Percentiles rank a stretch among this genome's conserved stretches.
Conservation (phyloP, 2,797 vertebrate genomes). For the Triplophysa yarkandensis region DNA sequence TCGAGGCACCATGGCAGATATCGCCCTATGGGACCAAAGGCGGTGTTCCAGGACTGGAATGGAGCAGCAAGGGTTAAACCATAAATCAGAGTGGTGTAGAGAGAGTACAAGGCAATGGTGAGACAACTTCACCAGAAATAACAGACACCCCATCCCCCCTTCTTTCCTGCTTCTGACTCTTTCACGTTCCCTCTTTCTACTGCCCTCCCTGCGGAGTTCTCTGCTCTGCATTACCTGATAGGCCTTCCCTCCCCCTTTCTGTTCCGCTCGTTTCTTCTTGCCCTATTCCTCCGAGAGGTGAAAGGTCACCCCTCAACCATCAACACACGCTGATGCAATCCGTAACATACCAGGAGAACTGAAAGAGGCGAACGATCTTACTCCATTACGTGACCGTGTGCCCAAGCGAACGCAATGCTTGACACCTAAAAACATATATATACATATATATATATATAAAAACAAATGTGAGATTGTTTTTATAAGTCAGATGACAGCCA, state of each 20-base stretch:
- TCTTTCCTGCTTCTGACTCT: conserved; percentile 26
- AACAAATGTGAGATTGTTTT: too few species aligned
- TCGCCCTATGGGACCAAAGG: not conserved
- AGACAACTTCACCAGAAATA: conserved; percentile 43
- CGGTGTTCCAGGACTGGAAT: not conserved
- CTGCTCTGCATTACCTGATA: conserved; percentile 53
- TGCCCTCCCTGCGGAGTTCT: conserved; percentile 35
- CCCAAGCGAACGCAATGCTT: too few species aligned
- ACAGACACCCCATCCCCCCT: conserved; percentile 38
- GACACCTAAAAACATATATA: too few species aligned
- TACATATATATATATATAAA: too few species aligned
- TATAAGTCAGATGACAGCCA: too few species aligned
- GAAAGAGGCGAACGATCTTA: not conserved
- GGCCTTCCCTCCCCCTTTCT: conserved; percentile 46
- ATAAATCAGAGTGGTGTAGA: conserved; percentile 30
- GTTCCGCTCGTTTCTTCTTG: conserved; percentile 16
- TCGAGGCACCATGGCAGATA: not conserved
- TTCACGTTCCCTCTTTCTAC: conserved; percentile 23
- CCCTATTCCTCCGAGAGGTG: conserved; percentile 55
- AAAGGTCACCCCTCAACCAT: conserved; percentile 61
- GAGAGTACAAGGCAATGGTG: conserved; percentile 19
- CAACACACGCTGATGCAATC: conserved; percentile 57
- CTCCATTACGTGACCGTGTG: too few species aligned
- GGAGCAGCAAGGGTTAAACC: conserved; percentile 36
- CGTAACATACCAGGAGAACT: conserved; percentile 36